phyloP scores from a whole-genome alignment of 2,113 vertebrate species.

The Emydocephalus ijimae region DNA sequence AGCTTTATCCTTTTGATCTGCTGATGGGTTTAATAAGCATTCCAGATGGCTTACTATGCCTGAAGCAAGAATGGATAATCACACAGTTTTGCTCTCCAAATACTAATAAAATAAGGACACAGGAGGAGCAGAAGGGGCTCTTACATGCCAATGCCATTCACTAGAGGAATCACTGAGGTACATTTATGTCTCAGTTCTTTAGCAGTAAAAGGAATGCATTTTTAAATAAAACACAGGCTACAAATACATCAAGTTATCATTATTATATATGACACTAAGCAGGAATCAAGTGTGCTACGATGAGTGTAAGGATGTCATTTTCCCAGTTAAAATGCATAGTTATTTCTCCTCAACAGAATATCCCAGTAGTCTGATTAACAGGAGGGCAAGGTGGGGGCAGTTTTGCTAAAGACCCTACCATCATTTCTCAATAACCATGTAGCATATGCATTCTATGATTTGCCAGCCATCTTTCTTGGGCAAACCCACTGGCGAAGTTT shows the following conservation, averaged over 20 bases:
- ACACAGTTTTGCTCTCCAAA: conserved; percentile 70
- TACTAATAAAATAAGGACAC: conserved; percentile 77
- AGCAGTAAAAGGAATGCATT: conserved; percentile 63
- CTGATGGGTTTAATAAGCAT: conserved; percentile 73
- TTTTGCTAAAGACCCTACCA: background rate
- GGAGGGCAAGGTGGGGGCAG: background rate
- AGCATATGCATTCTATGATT: conserved; percentile 9
- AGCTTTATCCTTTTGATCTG: conserved; percentile 73
- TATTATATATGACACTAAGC: conserved; percentile 9
- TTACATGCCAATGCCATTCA: conserved; percentile 71
- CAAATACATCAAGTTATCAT: background rate
- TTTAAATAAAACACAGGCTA: conserved; percentile 62
- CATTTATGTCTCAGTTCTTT: conserved; percentile 60
- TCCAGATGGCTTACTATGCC: conserved; percentile 77
- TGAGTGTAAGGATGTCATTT: conserved; percentile 23
- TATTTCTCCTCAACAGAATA: background rate
- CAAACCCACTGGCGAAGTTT: conserved; percentile 49
- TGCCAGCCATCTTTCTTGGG: conserved; percentile 34
- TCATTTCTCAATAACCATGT: background rate
- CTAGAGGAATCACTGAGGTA: conserved; percentile 63
- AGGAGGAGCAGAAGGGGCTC: conserved; percentile 64
- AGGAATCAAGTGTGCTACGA: background rate
- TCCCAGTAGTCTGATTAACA: background rate
- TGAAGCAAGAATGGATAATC: conserved; percentile 78
- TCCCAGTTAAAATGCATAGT: conserved; percentile 20